phyloP scores from a whole-genome alignment of 2,113 vertebrate genomes.

The Poeciliopsis prolifica region DNA sequence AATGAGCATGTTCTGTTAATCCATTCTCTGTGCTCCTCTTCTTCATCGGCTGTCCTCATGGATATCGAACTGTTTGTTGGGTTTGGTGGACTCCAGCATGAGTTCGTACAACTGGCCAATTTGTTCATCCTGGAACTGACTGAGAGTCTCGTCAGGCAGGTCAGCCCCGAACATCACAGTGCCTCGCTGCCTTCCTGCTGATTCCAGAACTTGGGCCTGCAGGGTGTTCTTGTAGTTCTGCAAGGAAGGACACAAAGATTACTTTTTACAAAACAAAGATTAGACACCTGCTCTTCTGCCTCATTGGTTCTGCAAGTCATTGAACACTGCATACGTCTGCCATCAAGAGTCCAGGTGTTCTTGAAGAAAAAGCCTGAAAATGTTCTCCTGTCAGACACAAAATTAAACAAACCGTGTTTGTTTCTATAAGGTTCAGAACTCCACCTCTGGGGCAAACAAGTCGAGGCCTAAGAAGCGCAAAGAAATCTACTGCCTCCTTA shows the following conservation, averaged over 20 bases:
- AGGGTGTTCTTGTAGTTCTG: conserved; percentile 76
- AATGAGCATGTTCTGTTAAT: neutral
- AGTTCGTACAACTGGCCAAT: conserved; percentile 91
- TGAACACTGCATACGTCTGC: neutral
- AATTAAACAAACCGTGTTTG: neutral
- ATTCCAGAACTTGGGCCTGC: conserved; percentile 81
- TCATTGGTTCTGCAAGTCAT: neutral
- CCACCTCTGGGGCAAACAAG: no score
- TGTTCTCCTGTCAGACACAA: neutral
- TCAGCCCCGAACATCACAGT: conserved; percentile 75
- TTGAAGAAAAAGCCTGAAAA: neutral
- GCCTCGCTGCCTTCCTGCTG: conserved; percentile 43
- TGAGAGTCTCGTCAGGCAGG: conserved; percentile 83
- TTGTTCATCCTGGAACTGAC: conserved; percentile 87
- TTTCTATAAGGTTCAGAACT: neutral
- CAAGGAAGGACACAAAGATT: neutral
- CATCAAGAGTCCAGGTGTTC: neutral
- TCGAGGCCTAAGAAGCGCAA: no score
- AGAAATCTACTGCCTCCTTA: no score
- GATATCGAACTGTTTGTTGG: conserved; percentile 81
- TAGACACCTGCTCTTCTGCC: conserved; percentile 15
- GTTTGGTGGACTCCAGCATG: conserved; percentile 90
- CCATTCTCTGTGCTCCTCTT: neutral
- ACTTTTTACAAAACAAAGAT: neutral
- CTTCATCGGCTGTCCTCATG: conserved; percentile 76